These are phyloP conservation scores for Tachina grossa DNA, from an alignment of 2,888 invertebrate species.

Conservation along the genomic window DNA sequence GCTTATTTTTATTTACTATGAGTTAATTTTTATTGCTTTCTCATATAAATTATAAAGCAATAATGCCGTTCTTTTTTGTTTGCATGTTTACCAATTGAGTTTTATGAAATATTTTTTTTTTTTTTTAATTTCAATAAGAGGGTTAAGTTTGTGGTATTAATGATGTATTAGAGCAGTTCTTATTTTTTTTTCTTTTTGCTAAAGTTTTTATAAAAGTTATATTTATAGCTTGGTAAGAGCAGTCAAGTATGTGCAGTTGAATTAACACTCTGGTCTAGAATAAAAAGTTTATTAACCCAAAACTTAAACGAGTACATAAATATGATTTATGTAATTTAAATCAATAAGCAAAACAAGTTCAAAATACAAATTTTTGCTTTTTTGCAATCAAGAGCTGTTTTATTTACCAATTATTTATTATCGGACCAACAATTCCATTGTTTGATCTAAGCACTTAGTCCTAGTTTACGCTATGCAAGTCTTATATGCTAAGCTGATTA, in stretches of 20 bases:
- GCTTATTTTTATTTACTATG: too few relatives aligned
- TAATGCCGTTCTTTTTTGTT: neutral
- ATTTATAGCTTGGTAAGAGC: neutral
- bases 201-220: neutral
- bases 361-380: too few relatives aligned
- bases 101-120: slow-evolving; percentile 17
- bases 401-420: too few relatives aligned
- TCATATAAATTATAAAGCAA: slow-evolving; percentile 1
- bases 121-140: neutral
- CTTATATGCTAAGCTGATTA: too few relatives aligned
- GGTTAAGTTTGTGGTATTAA: slow-evolving; percentile 31
- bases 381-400: too few relatives aligned
- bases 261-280: slow-evolving; percentile 14
- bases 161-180: neutral
- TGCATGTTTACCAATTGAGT: neutral
- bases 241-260: neutral
- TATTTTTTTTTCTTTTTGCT: neutral
- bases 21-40: neutral
- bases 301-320: too few relatives aligned
- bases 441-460: too few relatives aligned
- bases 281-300: slow-evolving; percentile 37
- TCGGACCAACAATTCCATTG: too few relatives aligned
- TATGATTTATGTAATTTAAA: neutral
- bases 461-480: too few relatives aligned
- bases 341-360: too few relatives aligned